These are phyloP conservation scores for Acrocephalus kingi DNA, from an alignment of 2,113 vertebrate genomes.

Conservation along the genomic window DNA sequence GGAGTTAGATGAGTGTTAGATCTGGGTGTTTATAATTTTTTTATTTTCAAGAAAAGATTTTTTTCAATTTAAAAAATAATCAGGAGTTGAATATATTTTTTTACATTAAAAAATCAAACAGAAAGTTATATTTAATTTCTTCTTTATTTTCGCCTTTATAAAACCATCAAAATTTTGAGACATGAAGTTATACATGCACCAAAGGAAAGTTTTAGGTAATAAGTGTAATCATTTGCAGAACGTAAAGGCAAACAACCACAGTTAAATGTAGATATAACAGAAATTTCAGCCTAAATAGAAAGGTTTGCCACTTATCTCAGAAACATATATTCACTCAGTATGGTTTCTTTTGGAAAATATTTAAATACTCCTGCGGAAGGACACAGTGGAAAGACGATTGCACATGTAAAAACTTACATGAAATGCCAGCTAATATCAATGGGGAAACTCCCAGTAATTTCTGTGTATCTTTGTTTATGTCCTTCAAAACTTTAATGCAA, in stretches of 20 bases:
- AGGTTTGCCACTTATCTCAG: not conserved
- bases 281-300: not conserved
- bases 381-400: not conserved
- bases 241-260: accelerated
- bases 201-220: not conserved
- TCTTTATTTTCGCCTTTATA: not conserved
- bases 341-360: not conserved
- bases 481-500: not conserved
- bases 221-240: not conserved
- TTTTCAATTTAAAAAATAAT: not conserved
- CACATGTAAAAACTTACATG: not conserved
- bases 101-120: not conserved
- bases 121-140: accelerated
- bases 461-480: not conserved
- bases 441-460: not conserved
- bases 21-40: not conserved
- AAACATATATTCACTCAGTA: not conserved
- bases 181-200: not conserved
- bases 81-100: not conserved
- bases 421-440: not conserved
- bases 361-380: not conserved
- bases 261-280: not conserved
- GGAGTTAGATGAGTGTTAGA: not conserved
- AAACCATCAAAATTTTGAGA: not conserved
- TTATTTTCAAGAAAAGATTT: not conserved